Percentiles rank a stretch among this genome's conserved stretches.
Conservation (phyloP, 2,888 invertebrate genomes). For the Temnothorax rugatulus region DNA sequence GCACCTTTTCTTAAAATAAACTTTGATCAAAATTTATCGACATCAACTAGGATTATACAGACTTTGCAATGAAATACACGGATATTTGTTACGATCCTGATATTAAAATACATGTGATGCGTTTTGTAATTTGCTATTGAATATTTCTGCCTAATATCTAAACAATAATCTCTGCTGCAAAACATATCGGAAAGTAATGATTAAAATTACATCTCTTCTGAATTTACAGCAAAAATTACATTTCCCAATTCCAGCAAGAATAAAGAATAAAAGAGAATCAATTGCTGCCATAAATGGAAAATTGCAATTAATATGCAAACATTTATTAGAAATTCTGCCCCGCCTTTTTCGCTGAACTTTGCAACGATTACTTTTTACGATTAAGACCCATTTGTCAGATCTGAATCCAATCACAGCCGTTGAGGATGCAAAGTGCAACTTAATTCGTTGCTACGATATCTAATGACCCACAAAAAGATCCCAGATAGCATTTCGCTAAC, state of each 20-base stretch:
- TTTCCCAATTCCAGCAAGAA: not conserved
- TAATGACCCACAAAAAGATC: constrained; percentile 71
- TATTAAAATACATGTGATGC: not conserved
- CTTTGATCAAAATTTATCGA: not conserved
- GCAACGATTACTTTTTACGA: constrained; percentile 60
- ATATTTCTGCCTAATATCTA: not conserved
- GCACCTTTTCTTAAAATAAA: not conserved
- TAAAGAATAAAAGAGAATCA: constrained; percentile 15
- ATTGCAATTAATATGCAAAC: constrained; percentile 11
- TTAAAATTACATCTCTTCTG: not conserved
- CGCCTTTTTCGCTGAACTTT: constrained; percentile 46
- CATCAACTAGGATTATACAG: not conserved
- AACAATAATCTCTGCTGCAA: constrained; percentile 4
- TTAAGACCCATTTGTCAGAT: constrained; percentile 62
- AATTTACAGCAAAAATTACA: not conserved
- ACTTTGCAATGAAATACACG: not conserved
- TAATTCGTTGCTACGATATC: constrained; percentile 60
- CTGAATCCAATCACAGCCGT: constrained; percentile 81
- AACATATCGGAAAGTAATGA: constrained; percentile 4
- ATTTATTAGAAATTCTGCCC: constrained; percentile 36
- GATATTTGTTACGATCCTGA: constrained; percentile 1
- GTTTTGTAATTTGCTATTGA: constrained; percentile 11
- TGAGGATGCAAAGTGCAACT: constrained; percentile 74
- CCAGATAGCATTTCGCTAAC: constrained; percentile 50
- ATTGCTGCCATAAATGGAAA: constrained; percentile 13